Evolutionary conservation across 2,113 vertebrate genomes (phyloP).

Genomic region (Callaeas wilsoni): DNA sequence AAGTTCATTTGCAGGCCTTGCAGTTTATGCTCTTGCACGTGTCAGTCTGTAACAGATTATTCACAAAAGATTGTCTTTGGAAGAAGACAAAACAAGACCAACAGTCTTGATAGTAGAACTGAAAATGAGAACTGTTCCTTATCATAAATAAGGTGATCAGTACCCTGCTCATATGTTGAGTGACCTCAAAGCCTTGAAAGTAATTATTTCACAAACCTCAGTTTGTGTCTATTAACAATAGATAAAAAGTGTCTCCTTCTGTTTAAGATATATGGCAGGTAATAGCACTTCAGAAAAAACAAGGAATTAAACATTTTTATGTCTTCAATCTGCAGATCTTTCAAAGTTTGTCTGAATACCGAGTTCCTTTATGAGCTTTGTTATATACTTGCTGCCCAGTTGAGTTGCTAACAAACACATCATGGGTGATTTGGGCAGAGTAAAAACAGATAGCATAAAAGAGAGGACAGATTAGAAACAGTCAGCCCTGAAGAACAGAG

Average conservation of each 20-base stretch:
- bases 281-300: neutral
- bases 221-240: neutral
- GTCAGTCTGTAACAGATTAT: neutral
- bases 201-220: neutral
- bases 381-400: neutral
- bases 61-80: neutral
- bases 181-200: neutral
- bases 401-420: neutral
- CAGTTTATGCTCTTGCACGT: neutral
- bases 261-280: neutral
- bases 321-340: neutral
- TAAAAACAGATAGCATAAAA: neutral
- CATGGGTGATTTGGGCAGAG: neutral
- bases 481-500: neutral
- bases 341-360: neutral
- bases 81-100: neutral
- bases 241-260: neutral
- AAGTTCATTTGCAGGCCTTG: neutral
- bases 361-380: neutral
- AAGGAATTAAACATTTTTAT: neutral
- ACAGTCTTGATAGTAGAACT: neutral
- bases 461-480: neutral
- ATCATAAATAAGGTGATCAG: neutral
- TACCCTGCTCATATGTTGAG: neutral
- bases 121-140: neutral